These are phyloP conservation scores for Rissa tridactyla DNA, from an alignment of 2,113 vertebrate genomes.

Conservation along the genomic window DNA sequence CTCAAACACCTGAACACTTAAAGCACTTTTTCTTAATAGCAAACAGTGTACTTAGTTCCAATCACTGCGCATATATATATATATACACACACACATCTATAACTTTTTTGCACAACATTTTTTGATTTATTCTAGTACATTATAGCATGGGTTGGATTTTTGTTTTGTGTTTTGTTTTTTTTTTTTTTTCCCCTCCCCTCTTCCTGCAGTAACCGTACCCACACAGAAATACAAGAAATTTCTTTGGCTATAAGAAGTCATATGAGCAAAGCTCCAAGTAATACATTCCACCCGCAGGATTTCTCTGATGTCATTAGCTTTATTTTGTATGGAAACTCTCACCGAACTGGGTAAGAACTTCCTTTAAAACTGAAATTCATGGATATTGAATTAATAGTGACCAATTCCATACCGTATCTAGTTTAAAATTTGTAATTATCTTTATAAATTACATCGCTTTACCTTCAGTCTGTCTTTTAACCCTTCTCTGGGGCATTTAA, in stretches of 20 bases:
- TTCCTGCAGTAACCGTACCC: conserved; percentile 84
- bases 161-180: neutral
- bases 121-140: neutral
- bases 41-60: neutral
- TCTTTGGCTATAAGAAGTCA: conserved; percentile 91
- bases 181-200: neutral
- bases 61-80: neutral
- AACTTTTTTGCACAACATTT: neutral
- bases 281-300: conserved; percentile 97
- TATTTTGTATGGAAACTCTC: conserved; percentile 93
- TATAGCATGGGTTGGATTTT: neutral
- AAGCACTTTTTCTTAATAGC: neutral
- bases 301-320: conserved; percentile 99
- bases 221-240: conserved; percentile 92
- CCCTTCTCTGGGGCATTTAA: neutral
- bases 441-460: neutral
- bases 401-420: neutral
- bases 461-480: neutral
- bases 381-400: neutral
- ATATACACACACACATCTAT: neutral
- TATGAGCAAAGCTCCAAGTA: conserved; percentile 93
- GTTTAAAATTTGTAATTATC: neutral
- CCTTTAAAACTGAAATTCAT: neutral
- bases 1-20: neutral
- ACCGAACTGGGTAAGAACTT: conserved; percentile 87